Evolutionary conservation across 2,113 vertebrate species (phyloP).

Genomic region (Sus scrofa): DNA sequence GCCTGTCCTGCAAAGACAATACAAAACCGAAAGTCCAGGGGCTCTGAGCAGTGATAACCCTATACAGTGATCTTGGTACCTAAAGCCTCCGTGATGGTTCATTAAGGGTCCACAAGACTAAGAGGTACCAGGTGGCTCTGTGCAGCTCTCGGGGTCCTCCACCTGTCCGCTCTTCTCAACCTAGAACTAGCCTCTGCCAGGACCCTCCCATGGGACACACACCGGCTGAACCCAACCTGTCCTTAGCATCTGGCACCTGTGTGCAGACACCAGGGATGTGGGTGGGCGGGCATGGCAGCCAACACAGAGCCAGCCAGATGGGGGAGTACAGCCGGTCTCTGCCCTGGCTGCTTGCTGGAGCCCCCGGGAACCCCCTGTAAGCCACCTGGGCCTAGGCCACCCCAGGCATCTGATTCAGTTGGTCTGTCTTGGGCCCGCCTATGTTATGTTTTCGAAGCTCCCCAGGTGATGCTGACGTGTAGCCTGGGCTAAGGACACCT

Average conservation of each 20-base stretch:
- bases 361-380: neutral
- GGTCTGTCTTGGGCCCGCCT: neutral
- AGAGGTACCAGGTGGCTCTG: neutral
- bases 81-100: rapidly evolving
- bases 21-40: neutral
- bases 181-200: neutral
- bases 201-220: neutral
- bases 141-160: neutral
- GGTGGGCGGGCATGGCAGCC: neutral
- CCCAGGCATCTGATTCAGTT: neutral
- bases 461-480: neutral
- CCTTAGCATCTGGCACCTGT: rapidly evolving
- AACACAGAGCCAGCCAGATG: rapidly evolving
- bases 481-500: neutral
- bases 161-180: neutral
- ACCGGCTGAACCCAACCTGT: neutral
- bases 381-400: too few relatives aligned
- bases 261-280: neutral
- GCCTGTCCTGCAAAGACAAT: neutral
- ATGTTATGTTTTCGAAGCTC: neutral
- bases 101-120: neutral
- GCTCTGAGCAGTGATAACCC: neutral
- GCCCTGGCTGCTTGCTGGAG: neutral
- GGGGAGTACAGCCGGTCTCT: neutral
- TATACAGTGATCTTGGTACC: neutral